Conservation (phyloP, 2,797 vertebrate genomes). For the Gambelia wislizenii region DNA sequence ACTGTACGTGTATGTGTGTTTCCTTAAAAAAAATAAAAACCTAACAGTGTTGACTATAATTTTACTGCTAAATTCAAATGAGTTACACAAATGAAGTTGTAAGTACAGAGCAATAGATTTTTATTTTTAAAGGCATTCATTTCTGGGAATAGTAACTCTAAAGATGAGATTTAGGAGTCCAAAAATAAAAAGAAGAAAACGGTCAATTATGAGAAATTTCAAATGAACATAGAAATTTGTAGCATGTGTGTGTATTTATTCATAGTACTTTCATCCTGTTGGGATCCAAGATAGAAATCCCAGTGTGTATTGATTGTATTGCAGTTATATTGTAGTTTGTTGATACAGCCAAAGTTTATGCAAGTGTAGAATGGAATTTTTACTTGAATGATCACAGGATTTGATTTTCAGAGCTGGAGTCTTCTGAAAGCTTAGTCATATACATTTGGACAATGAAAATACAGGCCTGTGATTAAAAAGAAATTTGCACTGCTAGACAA, state of each 20-base stretch:
- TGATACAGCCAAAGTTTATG: not conserved
- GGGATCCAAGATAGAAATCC: not conserved
- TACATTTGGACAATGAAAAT: not conserved
- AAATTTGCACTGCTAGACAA: not conserved
- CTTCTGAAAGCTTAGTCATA: not conserved
- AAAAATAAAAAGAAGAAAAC: not conserved
- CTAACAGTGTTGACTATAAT: not conserved
- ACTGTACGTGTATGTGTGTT: not conserved
- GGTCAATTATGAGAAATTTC: not conserved
- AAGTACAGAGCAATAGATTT: not conserved
- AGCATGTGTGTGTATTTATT: not conserved
- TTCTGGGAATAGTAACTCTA: not conserved
- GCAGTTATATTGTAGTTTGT: no score
- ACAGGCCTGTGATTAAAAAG: not conserved
- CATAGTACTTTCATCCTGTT: not conserved
- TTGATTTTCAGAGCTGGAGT: not conserved
- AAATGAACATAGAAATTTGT: not conserved
- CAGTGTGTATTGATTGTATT: not conserved
- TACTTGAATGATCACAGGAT: not conserved
- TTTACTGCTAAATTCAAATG: slow-evolving; percentile 4
- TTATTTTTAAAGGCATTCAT: not conserved
- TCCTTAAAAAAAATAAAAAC: no score
- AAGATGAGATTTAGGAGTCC: not conserved
- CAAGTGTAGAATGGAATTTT: not conserved
- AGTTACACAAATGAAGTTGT: not conserved